Evolutionary conservation across 2,888 invertebrate genomes (phyloP).

Genomic region (Argyra leucocephala): DNA sequence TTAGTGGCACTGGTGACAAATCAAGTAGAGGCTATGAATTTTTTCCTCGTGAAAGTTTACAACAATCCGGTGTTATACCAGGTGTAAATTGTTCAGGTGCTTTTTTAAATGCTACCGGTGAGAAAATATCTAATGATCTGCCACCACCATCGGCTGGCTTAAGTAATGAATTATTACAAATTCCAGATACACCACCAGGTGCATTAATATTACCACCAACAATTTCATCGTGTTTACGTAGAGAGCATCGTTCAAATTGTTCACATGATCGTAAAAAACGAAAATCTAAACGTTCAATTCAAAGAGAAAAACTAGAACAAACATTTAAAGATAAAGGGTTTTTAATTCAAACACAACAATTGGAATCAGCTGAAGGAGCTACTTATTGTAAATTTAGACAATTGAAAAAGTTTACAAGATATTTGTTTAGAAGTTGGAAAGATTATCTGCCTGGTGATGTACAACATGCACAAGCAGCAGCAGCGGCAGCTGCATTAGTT

Average conservation of each 20-base stretch:
- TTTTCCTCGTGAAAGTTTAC: slow-evolving; percentile 61
- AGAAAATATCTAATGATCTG: slow-evolving; percentile 38
- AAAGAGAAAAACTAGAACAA: slow-evolving; percentile 79
- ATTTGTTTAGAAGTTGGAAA: slow-evolving; percentile 86
- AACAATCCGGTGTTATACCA: slow-evolving; percentile 49
- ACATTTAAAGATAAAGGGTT: slow-evolving; percentile 90
- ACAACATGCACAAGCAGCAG: slow-evolving; percentile 26
- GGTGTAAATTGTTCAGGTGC: slow-evolving; percentile 47
- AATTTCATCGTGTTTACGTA: slow-evolving; percentile 13
- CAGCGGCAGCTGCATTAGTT: slow-evolving; percentile 25
- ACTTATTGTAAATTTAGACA: slow-evolving; percentile 90
- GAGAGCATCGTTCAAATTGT: slow-evolving; percentile 10
- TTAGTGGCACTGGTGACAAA: slow-evolving; percentile 75
- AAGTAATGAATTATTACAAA: slow-evolving; percentile 38
- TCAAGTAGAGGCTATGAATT: slow-evolving; percentile 69
- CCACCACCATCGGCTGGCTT: slow-evolving; percentile 39
- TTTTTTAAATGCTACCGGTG: slow-evolving; percentile 47
- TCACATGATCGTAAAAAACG: slow-evolving; percentile 45
- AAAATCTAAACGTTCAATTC: slow-evolving; percentile 71
- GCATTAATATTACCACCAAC: slow-evolving; percentile 29
- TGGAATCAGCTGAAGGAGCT: slow-evolving; percentile 85
- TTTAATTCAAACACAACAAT: slow-evolving; percentile 83
- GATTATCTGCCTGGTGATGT: slow-evolving; percentile 72
- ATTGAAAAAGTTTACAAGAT: slow-evolving; percentile 80
- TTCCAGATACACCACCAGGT: slow-evolving; percentile 36